phyloP scores from a whole-genome alignment of 2,113 vertebrate genomes.

The Martes martes region DNA sequence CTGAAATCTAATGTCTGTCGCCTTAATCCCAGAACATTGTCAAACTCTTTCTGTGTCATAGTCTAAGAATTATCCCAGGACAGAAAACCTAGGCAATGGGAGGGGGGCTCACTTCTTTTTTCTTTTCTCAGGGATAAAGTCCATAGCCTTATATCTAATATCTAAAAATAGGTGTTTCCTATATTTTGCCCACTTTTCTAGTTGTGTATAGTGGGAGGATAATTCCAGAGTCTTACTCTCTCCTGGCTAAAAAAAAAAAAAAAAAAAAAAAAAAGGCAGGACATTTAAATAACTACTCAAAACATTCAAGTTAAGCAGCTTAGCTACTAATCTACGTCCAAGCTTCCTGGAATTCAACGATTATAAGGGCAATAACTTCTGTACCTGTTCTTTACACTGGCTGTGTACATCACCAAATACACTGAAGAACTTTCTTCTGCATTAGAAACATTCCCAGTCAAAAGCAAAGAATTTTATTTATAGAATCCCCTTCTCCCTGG shows the following conservation, averaged over 20 bases:
- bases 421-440: background rate
- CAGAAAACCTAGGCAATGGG: background rate
- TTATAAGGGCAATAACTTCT: background rate
- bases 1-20: background rate
- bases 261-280: background rate
- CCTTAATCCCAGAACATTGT: background rate
- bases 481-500: background rate
- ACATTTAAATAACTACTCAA: conserved; percentile 1
- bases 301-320: background rate
- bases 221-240: background rate
- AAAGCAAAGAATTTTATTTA: background rate
- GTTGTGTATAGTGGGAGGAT: background rate
- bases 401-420: background rate
- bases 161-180: background rate
- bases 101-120: background rate
- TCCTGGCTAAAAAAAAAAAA: background rate
- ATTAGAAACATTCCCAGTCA: background rate
- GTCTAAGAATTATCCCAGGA: background rate
- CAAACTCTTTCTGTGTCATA: background rate
- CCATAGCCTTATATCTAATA: background rate
- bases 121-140: background rate
- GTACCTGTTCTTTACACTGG: background rate
- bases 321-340: background rate
- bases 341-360: background rate
- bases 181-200: background rate